Conservation (phyloP, 2,888 invertebrate species). For the Euplexia lucipara region DNA sequence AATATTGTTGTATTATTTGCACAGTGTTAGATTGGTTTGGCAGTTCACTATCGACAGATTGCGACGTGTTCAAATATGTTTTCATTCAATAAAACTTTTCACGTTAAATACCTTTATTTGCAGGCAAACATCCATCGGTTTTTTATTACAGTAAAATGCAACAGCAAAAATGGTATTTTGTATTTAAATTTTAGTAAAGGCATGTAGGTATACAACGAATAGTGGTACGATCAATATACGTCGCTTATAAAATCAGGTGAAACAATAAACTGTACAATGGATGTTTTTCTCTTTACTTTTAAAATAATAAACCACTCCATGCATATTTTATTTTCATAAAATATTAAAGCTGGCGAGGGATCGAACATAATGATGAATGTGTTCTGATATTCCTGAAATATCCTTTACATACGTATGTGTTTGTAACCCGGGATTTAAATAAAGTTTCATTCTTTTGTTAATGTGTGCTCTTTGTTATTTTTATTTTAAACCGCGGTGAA, state of each 20-base stretch:
- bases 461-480: conserved; percentile 26
- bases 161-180: too few species aligned
- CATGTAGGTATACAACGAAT: background rate
- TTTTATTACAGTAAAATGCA: background rate
- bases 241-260: conserved; percentile 1
- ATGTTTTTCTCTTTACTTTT: conserved; percentile 13
- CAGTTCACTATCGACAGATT: conserved; percentile 25
- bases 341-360: conserved; percentile 22
- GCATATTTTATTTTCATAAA: conserved; percentile 31
- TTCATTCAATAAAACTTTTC: conserved; percentile 17
- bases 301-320: conserved; percentile 18
- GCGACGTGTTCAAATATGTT: conserved; percentile 17
- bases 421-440: conserved; percentile 19
- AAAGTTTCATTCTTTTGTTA: conserved; percentile 29
- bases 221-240: conserved; percentile 3
- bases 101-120: background rate
- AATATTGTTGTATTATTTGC: conserved; percentile 36
- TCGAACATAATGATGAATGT: conserved; percentile 44
- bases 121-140: background rate
- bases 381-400: conserved; percentile 32
- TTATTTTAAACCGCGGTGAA: conserved; percentile 22
- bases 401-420: background rate
- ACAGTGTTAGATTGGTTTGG: conserved; percentile 39
- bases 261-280: conserved; percentile 11
- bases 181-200: background rate